Evolutionary conservation across 2,113 vertebrate species (phyloP).

Genomic region (Antechinus flavipes): DNA sequence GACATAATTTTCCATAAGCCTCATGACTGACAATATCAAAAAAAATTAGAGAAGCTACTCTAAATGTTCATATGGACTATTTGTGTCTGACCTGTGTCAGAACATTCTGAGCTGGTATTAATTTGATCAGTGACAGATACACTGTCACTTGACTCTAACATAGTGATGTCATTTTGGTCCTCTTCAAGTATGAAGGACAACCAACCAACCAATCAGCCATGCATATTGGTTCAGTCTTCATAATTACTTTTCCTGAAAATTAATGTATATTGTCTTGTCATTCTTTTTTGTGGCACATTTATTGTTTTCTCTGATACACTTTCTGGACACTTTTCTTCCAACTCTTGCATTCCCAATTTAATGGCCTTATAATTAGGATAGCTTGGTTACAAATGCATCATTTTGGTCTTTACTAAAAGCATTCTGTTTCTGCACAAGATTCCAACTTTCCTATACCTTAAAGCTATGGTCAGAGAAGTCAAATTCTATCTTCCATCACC

Average conservation of each 20-base stretch:
- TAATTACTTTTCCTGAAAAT: neutral
- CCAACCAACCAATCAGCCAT: neutral
- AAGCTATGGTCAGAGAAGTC: neutral
- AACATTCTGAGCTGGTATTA: too few species aligned
- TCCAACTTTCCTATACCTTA: neutral
- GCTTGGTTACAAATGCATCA: neutral
- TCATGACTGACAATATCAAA: too few species aligned
- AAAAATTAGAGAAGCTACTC: too few species aligned
- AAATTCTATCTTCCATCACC: neutral
- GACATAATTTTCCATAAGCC: too few species aligned
- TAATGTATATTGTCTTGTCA: neutral
- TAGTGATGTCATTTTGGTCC: too few species aligned
- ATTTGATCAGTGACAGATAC: too few species aligned
- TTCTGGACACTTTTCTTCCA: neutral
- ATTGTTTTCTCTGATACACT: neutral
- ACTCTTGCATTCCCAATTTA: neutral
- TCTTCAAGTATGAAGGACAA: too few species aligned
- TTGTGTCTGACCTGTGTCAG: too few species aligned
- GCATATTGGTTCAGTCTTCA: neutral
- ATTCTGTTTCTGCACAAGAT: neutral
- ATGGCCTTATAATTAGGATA: neutral
- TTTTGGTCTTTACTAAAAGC: neutral
- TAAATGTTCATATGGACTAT: too few species aligned
- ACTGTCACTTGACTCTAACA: too few species aligned
- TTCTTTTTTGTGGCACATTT: neutral